Conservation (phyloP, 2,113 vertebrate species). For the Nesogale talazaci region DNA sequence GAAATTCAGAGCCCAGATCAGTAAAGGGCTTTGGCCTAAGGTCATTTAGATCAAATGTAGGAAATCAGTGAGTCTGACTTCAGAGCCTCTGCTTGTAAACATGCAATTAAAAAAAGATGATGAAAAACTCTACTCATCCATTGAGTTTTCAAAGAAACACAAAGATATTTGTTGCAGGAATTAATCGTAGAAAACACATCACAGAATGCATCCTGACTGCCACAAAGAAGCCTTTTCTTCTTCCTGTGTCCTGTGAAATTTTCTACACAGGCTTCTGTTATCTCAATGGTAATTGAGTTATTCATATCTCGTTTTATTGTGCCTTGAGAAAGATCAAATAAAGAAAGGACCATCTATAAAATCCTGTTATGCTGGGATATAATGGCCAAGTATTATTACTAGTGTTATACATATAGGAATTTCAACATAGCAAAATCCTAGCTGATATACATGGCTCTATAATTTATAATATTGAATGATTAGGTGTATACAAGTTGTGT, state of each 20-base stretch:
- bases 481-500: background rate
- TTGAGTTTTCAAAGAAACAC: no score
- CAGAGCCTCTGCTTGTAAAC: no score
- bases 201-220: no score
- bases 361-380: slow-evolving; percentile 28
- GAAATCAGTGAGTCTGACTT: no score
- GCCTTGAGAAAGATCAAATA: slow-evolving; percentile 34
- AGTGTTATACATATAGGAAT: background rate
- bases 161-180: no score
- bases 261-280: slow-evolving; percentile 3
- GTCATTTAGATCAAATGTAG: no score
- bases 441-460: background rate
- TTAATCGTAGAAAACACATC: no score
- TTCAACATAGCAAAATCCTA: background rate
- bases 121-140: no score
- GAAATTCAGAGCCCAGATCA: no score
- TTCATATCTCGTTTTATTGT: background rate
- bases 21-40: no score
- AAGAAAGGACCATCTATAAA: background rate
- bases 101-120: no score
- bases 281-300: slow-evolving; percentile 24
- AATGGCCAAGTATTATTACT: background rate
- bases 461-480: background rate
- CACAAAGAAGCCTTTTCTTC: background rate
- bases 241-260: background rate